Conservation (phyloP, 2,113 vertebrate genomes). For the Phylloscopus trochiloides region DNA sequence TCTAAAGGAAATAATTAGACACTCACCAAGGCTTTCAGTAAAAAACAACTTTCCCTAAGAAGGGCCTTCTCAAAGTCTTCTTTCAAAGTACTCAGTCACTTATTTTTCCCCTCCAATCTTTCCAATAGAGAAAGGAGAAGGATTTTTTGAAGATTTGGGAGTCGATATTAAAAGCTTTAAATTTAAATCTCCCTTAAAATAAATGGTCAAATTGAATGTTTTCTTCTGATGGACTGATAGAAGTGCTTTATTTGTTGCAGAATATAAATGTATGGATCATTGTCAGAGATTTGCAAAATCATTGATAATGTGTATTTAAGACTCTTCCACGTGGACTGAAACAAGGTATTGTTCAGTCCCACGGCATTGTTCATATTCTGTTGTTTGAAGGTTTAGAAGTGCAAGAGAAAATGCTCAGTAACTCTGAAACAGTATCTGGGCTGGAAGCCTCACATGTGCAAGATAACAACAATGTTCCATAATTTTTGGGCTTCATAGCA, state of each 20-base stretch:
- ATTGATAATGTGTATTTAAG: background rate
- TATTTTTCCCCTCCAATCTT: background rate
- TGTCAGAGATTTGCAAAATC: background rate
- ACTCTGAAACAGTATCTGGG: background rate
- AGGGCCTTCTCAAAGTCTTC: slow-evolving; percentile 6
- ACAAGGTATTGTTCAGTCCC: background rate
- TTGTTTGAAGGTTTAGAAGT: background rate
- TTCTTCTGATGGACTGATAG: background rate
- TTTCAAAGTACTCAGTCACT: background rate
- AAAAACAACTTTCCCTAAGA: slow-evolving; percentile 55
- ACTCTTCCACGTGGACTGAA: background rate
- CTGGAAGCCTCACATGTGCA: background rate
- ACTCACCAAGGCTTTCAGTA: slow-evolving; percentile 38
- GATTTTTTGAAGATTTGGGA: background rate
- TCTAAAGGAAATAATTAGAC: slow-evolving; percentile 39
- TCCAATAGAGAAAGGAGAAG: background rate
- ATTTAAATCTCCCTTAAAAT: slow-evolving; percentile 11
- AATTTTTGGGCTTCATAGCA: background rate
- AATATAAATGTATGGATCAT: background rate
- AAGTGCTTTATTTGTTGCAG: background rate
- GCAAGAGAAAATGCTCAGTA: background rate
- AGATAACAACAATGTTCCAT: background rate
- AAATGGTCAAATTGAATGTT: slow-evolving; percentile 10
- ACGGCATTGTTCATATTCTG: background rate
- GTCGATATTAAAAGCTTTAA: background rate